A percentile compares a stretch with the other conserved stretches of the same genome.
phyloP scores from a whole-genome alignment of 2,888 invertebrate genomes.

The Pyrocoelia pectoralis region DNA sequence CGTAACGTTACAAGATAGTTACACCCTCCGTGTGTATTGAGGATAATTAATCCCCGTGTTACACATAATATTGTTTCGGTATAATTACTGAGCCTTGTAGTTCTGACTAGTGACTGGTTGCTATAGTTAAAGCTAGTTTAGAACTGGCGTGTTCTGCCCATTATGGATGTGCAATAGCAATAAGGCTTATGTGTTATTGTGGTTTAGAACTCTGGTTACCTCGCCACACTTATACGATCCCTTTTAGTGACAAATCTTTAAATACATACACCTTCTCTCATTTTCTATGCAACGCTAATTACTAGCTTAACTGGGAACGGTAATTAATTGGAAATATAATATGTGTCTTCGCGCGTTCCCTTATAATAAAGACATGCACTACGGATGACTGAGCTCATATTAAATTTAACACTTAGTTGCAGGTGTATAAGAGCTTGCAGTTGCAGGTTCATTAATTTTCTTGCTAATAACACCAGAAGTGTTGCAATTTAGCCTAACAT shows the following conservation, averaged over 20 bases:
- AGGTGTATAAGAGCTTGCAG: constrained; percentile 23
- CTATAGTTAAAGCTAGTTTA: constrained; percentile 47
- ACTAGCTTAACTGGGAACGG: background rate
- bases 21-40: constrained; percentile 43
- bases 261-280: background rate
- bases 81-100: constrained; percentile 60
- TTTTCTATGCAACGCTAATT: background rate
- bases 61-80: constrained; percentile 61
- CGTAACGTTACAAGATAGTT: constrained; percentile 30
- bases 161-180: constrained; percentile 42
- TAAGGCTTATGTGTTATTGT: constrained; percentile 34
- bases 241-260: constrained; percentile 7
- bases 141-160: constrained; percentile 42
- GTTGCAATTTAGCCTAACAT: constrained; percentile 46
- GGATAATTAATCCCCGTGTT: constrained; percentile 60
- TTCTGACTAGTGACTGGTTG: constrained; percentile 54
- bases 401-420: constrained; percentile 27
- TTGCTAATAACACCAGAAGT: constrained; percentile 36
- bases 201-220: constrained; percentile 27
- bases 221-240: constrained; percentile 26
- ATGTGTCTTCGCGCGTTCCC: background rate
- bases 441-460: constrained; percentile 31
- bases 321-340: constrained; percentile 3
- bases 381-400: constrained; percentile 16
- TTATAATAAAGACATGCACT: background rate